phyloP scores from a whole-genome alignment of 1,140 invertebrate species.

The Tetragnatha versicolor region DNA sequence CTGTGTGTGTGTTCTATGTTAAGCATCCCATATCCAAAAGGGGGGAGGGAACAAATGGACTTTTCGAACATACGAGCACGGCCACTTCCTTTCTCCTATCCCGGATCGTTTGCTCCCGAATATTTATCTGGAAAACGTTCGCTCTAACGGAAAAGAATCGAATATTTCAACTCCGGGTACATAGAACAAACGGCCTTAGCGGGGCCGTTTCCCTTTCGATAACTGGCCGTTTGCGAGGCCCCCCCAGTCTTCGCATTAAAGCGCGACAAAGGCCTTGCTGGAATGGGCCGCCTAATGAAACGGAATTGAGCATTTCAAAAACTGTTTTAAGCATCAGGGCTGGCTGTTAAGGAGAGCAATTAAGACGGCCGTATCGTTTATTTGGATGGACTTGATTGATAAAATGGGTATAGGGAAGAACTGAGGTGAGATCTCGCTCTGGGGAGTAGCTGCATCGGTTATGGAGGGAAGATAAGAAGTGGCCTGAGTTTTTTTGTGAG shows the following conservation, averaged over 20 bases:
- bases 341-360: too few relatives aligned
- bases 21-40: not conserved
- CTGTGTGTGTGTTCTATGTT: too few relatives aligned
- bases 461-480: too few relatives aligned
- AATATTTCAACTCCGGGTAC: conserved; percentile 34
- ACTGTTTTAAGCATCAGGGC: too few relatives aligned
- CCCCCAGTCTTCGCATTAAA: conserved; percentile 18
- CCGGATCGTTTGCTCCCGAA: conserved; percentile 22
- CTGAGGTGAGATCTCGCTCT: too few relatives aligned
- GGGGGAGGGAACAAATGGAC: not conserved
- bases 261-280: conserved; percentile 19
- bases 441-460: too few relatives aligned
- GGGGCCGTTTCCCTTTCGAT: conserved; percentile 14
- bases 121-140: conserved; percentile 25
- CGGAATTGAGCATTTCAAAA: too few relatives aligned
- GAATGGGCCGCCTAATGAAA: too few relatives aligned
- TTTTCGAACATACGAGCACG: not conserved
- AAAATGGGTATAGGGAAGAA: too few relatives aligned
- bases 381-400: too few relatives aligned
- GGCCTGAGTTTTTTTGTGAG: too few relatives aligned
- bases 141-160: conserved; percentile 29
- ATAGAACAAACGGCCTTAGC: conserved; percentile 3
- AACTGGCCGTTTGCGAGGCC: conserved; percentile 16
- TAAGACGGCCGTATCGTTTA: too few relatives aligned
- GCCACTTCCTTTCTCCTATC: conserved; percentile 1